A percentile compares a stretch with the other conserved stretches of the same genome.
These are phyloP conservation scores for Macrotis lagotis DNA, from an alignment of 2,113 vertebrate species.

Conservation along the genomic window DNA sequence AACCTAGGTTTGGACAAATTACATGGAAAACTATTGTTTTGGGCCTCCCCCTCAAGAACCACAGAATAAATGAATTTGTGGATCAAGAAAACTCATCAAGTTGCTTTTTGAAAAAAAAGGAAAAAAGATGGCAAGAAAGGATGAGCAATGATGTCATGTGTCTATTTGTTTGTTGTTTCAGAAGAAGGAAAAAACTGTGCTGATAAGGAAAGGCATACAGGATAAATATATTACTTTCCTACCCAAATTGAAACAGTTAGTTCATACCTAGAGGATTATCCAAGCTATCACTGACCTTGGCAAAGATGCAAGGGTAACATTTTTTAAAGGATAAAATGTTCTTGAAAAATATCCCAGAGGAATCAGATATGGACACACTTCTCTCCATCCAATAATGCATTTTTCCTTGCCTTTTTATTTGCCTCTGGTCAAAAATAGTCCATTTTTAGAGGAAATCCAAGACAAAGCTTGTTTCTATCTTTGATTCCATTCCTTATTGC, in stretches of 20 bases:
- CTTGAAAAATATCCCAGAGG: slow-evolving; percentile 55
- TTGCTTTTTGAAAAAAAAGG: slow-evolving; percentile 12
- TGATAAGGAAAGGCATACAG: slow-evolving; percentile 38
- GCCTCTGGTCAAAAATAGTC: slow-evolving; percentile 31
- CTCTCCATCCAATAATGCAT: slow-evolving; percentile 26
- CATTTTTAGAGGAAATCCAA: slow-evolving; percentile 42
- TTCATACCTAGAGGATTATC: slow-evolving; percentile 50
- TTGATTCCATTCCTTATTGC: slow-evolving; percentile 6
- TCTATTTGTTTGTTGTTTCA: background rate
- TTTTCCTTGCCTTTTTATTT: slow-evolving; percentile 40
- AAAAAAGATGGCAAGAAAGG: slow-evolving; percentile 12
- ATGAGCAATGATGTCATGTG: background rate
- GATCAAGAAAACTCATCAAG: slow-evolving; percentile 1
- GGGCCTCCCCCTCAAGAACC: background rate
- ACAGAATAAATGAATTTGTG: background rate
- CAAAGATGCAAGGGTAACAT: slow-evolving; percentile 51
- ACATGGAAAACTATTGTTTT: background rate
- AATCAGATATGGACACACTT: slow-evolving; percentile 29
- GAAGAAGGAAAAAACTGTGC: background rate
- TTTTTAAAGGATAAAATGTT: slow-evolving; percentile 66
- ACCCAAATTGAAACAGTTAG: slow-evolving; percentile 56
- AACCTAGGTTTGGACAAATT: background rate
- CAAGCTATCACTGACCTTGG: slow-evolving; percentile 55
- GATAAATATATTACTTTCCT: slow-evolving; percentile 17
- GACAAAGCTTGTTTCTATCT: slow-evolving; percentile 32